Conservation (phyloP, 2,888 invertebrate genomes). For the Melanostoma scalare region DNA sequence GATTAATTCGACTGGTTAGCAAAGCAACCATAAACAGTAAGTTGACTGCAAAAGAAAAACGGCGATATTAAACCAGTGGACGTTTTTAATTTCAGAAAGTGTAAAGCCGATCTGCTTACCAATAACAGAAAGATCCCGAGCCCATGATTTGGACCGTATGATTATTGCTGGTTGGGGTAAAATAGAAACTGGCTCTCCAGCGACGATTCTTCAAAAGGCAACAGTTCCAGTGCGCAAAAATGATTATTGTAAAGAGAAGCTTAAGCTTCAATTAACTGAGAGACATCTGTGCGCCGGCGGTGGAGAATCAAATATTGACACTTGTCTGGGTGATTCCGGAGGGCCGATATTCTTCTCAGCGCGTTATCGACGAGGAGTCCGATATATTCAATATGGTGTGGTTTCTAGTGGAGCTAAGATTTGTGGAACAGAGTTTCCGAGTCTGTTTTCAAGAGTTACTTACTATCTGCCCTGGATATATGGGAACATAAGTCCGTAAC, state of each 20-base stretch:
- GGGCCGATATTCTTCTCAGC: constrained; percentile 76
- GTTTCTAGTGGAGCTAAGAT: constrained; percentile 85
- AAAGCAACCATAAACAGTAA: constrained; percentile 76
- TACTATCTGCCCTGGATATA: constrained; percentile 84
- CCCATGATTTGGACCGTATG: constrained; percentile 65
- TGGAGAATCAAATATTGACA: constrained; percentile 76
- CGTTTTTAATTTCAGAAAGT: constrained; percentile 67
- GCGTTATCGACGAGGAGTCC: constrained; percentile 56
- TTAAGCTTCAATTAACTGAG: constrained; percentile 77
- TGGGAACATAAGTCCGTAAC: constrained; percentile 74
- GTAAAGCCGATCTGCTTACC: constrained; percentile 79
- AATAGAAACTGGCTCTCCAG: constrained; percentile 74
- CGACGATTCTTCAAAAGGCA: constrained; percentile 76
- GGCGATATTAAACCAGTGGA: too few species aligned
- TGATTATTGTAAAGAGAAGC: constrained; percentile 75
- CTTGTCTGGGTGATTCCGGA: constrained; percentile 73
- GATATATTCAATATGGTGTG: constrained; percentile 82
- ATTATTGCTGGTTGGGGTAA: constrained; percentile 79
- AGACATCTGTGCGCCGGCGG: constrained; percentile 84
- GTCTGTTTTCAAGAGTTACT: constrained; percentile 83
- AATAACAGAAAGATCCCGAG: constrained; percentile 73
- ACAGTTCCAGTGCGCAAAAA: constrained; percentile 69
- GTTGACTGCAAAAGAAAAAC: neutral
- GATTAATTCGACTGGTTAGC: constrained; percentile 82
- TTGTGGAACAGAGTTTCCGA: constrained; percentile 83